Evolutionary conservation across 2,113 vertebrate species (phyloP), one percentile per base, ranked within the genome.

Genomic region (Gallinago media): DNA sequence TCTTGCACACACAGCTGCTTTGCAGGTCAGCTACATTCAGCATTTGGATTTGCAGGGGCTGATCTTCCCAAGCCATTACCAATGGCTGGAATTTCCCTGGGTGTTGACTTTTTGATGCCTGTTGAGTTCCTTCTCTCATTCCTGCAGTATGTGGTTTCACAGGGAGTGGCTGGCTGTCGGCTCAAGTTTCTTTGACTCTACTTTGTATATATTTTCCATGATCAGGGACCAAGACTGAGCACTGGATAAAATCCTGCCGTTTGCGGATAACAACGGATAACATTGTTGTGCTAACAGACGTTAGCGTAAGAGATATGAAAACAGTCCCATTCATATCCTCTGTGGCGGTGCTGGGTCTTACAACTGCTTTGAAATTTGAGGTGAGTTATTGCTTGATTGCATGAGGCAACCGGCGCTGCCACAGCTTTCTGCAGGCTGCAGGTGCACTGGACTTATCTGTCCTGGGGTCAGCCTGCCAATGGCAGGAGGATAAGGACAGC

Each of bases 361-460:
- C 12, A 77, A 17, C 71, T 25, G 61, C 93, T 88, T 92, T 94
- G 95, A 89, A 89, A 94, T 75, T n/a, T 17, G 93, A 97, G 93
- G 66, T 76, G 85, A 47, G 63, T 36, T 54, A 50, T 23, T 79
- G 49, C 87, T 88, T 1, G 2, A 8, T 56, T 36, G 70, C 73
- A 12, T n/a, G 16, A 85, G 46, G 79, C 44, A 52, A 25, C 32
- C 1, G 0, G 38, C 58, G 7, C 15, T 25, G 49, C 52, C 70
- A 4, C 2, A 1, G 46, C 65, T 71, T 63, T 40, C 67, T 6
- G 0, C 32, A 27, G 62, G 71, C 68, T 63, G 70, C 82, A 78
- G 71, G 71, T 81, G 66, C 62, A 0, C 47, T 17, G 58, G 44
- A 3, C 11, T 71, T 38, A 7, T 3, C 36, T 23, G 29, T 8